These are phyloP conservation scores for Leptopilina boulardi DNA, from an alignment of 1,140 invertebrate species.

Conservation along the genomic window DNA sequence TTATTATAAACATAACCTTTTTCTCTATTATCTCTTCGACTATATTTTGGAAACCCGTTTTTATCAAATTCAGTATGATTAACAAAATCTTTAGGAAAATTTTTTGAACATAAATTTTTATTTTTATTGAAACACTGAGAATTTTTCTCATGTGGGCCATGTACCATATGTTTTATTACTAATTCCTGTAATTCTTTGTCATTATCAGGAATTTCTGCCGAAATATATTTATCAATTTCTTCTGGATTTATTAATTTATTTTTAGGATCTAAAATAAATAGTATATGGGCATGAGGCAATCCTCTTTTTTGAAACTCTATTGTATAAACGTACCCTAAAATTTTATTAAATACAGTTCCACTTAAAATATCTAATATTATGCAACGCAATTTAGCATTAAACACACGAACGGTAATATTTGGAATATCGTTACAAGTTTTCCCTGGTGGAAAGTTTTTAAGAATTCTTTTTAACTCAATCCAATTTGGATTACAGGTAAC, in stretches of 20 bases:
- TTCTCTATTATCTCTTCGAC: slow-evolving; percentile 30
- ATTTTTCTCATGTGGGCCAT: slow-evolving; percentile 40
- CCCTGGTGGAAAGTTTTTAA: background rate
- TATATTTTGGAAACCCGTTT: slow-evolving; percentile 46
- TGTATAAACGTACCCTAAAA: slow-evolving; percentile 39
- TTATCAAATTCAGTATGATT: slow-evolving; percentile 38
- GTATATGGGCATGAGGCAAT: slow-evolving; percentile 27
- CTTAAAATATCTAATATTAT: background rate
- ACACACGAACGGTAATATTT: slow-evolving; percentile 34
- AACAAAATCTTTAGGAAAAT: slow-evolving; percentile 44
- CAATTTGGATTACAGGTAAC: slow-evolving; percentile 22
- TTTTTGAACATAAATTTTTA: slow-evolving; percentile 41
- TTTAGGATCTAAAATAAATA: slow-evolving; percentile 43
- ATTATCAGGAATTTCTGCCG: slow-evolving; percentile 41
- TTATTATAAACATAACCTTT: slow-evolving; percentile 36
- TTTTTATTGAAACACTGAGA: slow-evolving; percentile 38
- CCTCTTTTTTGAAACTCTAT: slow-evolving; percentile 42
- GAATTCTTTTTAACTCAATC: slow-evolving; percentile 8
- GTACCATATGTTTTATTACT: slow-evolving; percentile 45
- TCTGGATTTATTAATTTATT: slow-evolving; percentile 40
- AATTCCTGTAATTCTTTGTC: slow-evolving; percentile 34
- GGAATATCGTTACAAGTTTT: background rate
- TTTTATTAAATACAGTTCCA: slow-evolving; percentile 11
- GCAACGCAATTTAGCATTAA: background rate
- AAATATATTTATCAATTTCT: slow-evolving; percentile 40